Conservation (phyloP, 2,113 vertebrate species). For the Tretioscincus oriximinensis region DNA sequence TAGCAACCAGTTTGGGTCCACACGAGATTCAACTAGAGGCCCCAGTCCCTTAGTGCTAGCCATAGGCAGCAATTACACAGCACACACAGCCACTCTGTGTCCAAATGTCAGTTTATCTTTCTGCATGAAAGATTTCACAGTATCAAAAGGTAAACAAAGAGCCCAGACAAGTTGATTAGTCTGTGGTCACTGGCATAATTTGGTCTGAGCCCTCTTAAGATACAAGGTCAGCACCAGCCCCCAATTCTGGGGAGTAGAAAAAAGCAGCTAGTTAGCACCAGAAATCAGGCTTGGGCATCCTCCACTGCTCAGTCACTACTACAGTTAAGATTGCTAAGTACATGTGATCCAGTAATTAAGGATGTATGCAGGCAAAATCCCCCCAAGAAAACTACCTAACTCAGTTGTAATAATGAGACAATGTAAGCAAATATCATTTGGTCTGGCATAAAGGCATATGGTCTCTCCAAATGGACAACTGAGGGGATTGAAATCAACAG, state of each 20-base stretch:
- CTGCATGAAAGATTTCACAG: constrained; percentile 91
- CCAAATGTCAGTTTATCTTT: constrained; percentile 92
- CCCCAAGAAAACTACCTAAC: too few relatives aligned
- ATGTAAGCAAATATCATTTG: not conserved
- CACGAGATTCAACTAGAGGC: not conserved
- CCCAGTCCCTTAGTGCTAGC: not conserved
- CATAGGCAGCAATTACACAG: constrained; percentile 21
- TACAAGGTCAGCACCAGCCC: not conserved
- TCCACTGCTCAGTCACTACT: constrained; percentile 36
- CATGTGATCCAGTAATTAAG: not conserved
- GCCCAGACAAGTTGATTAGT: constrained; percentile 75
- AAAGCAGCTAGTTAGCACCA: constrained; percentile 17
- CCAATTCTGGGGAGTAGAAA: constrained; percentile 63
- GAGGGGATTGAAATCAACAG: not conserved
- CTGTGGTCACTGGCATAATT: constrained; percentile 76
- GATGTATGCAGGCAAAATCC: not conserved
- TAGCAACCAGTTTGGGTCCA: not conserved
- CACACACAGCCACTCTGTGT: constrained; percentile 70
- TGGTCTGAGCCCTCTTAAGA: not conserved
- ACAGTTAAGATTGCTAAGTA: constrained; percentile 54
- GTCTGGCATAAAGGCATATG: not conserved
- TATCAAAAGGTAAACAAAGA: constrained; percentile 89
- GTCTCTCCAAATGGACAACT: not conserved
- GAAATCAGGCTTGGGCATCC: constrained; percentile 5
- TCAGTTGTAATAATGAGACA: not conserved